Base-by-base conservation (phyloP, 2,888 invertebrate species). In the Watsonalla cultraria region DNA sequence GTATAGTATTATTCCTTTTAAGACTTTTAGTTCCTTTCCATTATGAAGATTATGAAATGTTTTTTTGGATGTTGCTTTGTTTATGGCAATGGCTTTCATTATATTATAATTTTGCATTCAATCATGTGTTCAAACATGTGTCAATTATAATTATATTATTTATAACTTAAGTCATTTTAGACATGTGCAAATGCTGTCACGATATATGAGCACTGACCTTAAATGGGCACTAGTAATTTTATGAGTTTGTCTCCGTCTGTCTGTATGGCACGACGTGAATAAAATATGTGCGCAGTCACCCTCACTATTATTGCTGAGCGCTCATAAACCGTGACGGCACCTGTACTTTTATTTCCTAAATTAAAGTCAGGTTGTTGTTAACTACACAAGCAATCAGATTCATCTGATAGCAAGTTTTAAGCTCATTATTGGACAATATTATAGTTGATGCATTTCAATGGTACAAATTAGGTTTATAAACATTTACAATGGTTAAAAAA, bases 401-500 rank as follows among this genome's bases (percentile, higher is more conserved):
- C 55, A 56, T 64, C 54, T 61, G 54, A 52, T 53, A 54, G 55
- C 50, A 61, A 60, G 68, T 62, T 62, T 65, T 70, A 62, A 68
- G 83, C 84, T 86, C 85, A 87, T 49, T 68, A 61, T 75, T 82
- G 79, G 86, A 86, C 82, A 87, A 86, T 86, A 82, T 73, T 62
- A 58, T 72, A 74, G 68, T 66, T 62, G 62, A 69, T 76, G 74
- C 74, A 79, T 78, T 76, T 72, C 59, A 74, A 81, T 76, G 82
- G 89, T 90, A 89, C 89, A 90, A 90, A 90, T 81, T 89, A 87
- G 82, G 71, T 66, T 66, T 74, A 76, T 65, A 65, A 59, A 62
- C 60, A 66, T 57, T 66, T 42, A 46, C 62, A 55, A 62, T 56
- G 59, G 61, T 64, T 65, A 70, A 62, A 7, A 37, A 11, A 11